Evolutionary conservation across 2,888 invertebrate genomes (phyloP).

Genomic region (Stenoptilia bipunctidactyla): DNA sequence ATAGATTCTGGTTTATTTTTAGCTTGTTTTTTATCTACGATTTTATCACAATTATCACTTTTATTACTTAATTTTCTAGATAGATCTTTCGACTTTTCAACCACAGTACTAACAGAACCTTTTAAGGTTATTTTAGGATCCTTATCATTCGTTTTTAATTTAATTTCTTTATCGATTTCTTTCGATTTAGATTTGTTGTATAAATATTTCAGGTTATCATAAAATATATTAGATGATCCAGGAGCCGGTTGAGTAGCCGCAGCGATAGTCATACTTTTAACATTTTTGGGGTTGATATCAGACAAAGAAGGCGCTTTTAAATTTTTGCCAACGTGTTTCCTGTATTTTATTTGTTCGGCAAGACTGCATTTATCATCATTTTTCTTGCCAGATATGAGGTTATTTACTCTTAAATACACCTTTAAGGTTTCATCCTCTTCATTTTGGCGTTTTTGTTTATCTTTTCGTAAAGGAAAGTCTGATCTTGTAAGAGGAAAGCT

Average conservation of each 20-base stretch:
- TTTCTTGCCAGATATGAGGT: no score
- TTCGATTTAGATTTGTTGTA: not conserved
- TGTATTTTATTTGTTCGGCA: constrained; percentile 16
- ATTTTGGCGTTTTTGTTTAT: no score
- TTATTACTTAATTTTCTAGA: no score
- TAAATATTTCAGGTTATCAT: not conserved
- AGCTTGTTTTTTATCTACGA: no score
- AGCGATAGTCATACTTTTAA: constrained; percentile 39
- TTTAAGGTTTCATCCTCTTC: no score
- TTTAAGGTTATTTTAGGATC: no score
- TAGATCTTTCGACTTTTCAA: constrained; percentile 4
- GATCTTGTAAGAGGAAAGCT: no score
- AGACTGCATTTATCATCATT: not conserved
- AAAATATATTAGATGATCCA: not conserved
- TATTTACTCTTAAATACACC: no score
- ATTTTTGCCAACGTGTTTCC: constrained; percentile 24
- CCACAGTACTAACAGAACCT: no score
- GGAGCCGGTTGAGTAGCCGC: not conserved
- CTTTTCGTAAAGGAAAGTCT: no score
- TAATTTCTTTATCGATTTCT: constrained; percentile 4
- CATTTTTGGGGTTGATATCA: constrained; percentile 35
- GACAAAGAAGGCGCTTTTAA: constrained; percentile 25
- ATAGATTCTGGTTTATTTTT: no score
- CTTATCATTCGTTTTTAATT: not conserved
- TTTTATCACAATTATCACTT: no score